Conservation (phyloP, 2,113 vertebrate genomes). For the Upupa epops region DNA sequence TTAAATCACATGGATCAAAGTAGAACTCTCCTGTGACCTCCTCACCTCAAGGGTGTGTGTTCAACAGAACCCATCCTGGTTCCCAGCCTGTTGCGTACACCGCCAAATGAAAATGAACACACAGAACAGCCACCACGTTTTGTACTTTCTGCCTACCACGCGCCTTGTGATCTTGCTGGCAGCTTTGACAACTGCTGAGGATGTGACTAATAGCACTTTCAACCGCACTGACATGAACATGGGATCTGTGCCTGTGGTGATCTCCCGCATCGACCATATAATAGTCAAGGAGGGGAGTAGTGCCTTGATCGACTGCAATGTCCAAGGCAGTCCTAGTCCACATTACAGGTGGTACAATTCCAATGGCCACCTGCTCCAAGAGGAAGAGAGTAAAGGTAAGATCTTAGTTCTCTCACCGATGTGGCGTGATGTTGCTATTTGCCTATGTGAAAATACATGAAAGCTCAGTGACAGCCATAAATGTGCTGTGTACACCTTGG, state of each 20-base stretch:
- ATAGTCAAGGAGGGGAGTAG: constrained; percentile 93
- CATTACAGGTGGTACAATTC: constrained; percentile 93
- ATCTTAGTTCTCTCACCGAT: neutral
- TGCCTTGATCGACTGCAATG: constrained; percentile 91
- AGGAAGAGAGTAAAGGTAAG: constrained; percentile 74
- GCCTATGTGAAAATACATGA: neutral
- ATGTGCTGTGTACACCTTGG: neutral
- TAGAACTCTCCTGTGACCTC: constrained; percentile 42
- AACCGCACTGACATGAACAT: constrained; percentile 61
- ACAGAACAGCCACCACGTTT: constrained; percentile 40
- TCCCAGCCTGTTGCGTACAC: constrained; percentile 5
- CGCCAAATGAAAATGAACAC: constrained; percentile 67
- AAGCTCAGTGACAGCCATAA: neutral
- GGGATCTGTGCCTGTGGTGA: constrained; percentile 78
- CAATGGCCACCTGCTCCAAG: constrained; percentile 81
- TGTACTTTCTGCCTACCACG: constrained; percentile 70
- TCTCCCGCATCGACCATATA: constrained; percentile 84
- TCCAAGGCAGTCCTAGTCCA: constrained; percentile 86
- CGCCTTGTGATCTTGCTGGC: constrained; percentile 72
- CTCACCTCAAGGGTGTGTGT: neutral
- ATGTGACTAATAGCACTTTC: constrained; percentile 73
- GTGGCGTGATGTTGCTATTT: neutral
- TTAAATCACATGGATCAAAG: constrained; percentile 38
- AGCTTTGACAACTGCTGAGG: constrained; percentile 61
- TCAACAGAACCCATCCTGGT: neutral